These are phyloP conservation scores for Poecilia gillii DNA, from an alignment of 2,797 vertebrate species.

Conservation along the genomic window DNA sequence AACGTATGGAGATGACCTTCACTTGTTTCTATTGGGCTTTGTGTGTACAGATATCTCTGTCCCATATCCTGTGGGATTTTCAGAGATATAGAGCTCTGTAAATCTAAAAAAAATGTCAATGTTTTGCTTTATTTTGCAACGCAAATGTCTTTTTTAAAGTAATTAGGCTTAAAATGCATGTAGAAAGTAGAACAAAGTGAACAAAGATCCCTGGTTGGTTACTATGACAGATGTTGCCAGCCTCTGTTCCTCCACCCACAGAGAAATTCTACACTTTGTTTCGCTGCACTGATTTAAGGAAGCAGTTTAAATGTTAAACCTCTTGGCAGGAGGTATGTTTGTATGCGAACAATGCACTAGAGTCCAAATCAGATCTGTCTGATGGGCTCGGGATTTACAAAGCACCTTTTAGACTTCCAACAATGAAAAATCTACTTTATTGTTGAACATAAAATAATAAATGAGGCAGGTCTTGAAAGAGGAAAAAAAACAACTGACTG, in stretches of 20 bases:
- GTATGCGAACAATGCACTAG: not conserved
- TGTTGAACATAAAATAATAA: not conserved
- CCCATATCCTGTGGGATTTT: not conserved
- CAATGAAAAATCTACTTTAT: not conserved
- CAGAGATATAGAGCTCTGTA: not conserved
- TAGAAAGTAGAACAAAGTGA: not conserved
- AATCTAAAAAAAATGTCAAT: not conserved
- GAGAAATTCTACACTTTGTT: not conserved
- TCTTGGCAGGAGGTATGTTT: not conserved
- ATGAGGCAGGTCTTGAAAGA: not conserved
- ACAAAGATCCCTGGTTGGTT: not conserved
- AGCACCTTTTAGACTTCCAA: not conserved
- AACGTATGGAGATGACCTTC: not conserved
- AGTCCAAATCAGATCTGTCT: not conserved
- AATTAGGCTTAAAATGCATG: not conserved
- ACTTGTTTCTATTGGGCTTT: not conserved
- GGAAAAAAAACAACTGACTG: not conserved
- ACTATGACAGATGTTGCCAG: not conserved
- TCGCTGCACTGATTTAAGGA: not conserved
- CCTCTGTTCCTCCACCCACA: not conserved
- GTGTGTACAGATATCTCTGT: not conserved
- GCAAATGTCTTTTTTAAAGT: not conserved
- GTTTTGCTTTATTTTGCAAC: not conserved
- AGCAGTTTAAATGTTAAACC: not conserved
- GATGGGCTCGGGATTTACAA: not conserved